Percentiles rank a stretch among this genome's conserved stretches.
These are phyloP conservation scores for Petrocephalus sullivani DNA, from an alignment of 2,797 vertebrate species.

Conservation along the genomic window DNA sequence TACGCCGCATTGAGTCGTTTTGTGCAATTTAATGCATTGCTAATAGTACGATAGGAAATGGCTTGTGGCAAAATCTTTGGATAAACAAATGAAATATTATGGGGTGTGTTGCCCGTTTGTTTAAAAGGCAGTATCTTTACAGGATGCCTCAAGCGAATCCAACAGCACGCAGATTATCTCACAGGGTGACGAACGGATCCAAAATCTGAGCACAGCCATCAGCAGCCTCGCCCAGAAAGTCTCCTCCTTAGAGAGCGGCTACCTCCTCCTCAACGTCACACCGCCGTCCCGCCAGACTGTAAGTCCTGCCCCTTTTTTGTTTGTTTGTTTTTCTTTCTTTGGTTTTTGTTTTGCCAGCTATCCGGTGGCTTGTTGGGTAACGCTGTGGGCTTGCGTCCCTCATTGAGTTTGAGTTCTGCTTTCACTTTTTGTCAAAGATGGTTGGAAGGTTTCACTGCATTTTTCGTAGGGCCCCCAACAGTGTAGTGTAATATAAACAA, in stretches of 20 bases:
- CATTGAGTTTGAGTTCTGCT: neutral
- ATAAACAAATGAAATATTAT: neutral
- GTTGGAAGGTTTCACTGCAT: neutral
- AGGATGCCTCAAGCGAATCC: slow-evolving; percentile 48
- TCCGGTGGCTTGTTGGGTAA: neutral
- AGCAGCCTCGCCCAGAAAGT: slow-evolving; percentile 57
- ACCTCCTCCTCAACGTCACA: slow-evolving; percentile 26
- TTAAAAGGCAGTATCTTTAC: slow-evolving; percentile 53
- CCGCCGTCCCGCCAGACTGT: neutral
- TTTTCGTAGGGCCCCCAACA: neutral
- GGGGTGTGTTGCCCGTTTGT: neutral
- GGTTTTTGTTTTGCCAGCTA: neutral
- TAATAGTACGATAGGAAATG: neutral
- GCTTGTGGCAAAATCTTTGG: neutral
- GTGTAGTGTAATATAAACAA: neutral
- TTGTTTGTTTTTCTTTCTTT: too few relatives aligned
- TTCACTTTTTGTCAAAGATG: neutral
- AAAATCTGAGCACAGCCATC: slow-evolving; percentile 49
- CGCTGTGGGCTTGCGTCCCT: neutral
- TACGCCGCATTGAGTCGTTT: neutral
- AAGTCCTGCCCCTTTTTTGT: neutral
- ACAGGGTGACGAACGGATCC: slow-evolving; percentile 54
- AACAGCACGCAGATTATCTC: slow-evolving; percentile 56
- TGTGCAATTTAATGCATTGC: neutral
- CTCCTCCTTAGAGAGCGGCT: slow-evolving; percentile 49